Conservation (phyloP, 2,797 vertebrate genomes). For the Liparis tanakae region DNA sequence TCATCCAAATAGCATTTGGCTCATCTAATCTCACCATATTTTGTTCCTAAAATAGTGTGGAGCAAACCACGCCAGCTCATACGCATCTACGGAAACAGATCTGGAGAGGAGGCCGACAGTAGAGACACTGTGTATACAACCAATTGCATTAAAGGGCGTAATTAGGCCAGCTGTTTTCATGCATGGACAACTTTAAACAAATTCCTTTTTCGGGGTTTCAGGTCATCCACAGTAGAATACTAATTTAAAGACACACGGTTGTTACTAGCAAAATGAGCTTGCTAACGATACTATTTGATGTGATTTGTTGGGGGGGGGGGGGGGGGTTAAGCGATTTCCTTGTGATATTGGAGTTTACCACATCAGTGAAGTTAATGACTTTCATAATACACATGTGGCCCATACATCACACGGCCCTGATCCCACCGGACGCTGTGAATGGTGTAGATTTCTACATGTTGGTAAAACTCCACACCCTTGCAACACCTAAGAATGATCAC, state of each 20-base stretch:
- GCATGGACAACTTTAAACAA: neutral
- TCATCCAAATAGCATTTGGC: slow-evolving; percentile 42
- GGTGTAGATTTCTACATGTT: slow-evolving; percentile 67
- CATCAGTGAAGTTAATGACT: slow-evolving; percentile 11
- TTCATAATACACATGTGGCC: slow-evolving; percentile 36
- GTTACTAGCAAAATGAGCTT: neutral
- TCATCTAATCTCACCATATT: slow-evolving; percentile 29
- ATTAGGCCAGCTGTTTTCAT: slow-evolving; percentile 28
- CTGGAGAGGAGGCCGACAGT: neutral
- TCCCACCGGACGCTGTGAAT: slow-evolving; percentile 40
- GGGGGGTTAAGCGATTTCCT: slow-evolving; percentile 5
- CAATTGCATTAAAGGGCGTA: neutral
- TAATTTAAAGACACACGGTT: neutral
- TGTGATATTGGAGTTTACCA: slow-evolving; percentile 22
- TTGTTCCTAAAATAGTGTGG: slow-evolving; percentile 36
- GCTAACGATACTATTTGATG: no score
- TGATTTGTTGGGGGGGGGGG: slow-evolving; percentile 11
- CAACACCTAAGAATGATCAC: slow-evolving; percentile 55
- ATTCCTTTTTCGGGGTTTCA: slow-evolving; percentile 14
- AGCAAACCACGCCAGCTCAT: slow-evolving; percentile 10
- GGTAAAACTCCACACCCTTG: slow-evolving; percentile 45
- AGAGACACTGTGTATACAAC: neutral
- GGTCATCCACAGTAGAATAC: neutral
- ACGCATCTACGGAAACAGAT: slow-evolving; percentile 19
- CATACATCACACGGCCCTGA: slow-evolving; percentile 22